Evolutionary conservation across 1,140 invertebrate species (phyloP), one percentile per base, ranked within the genome.

Genomic region (Piezodorus guildinii): DNA sequence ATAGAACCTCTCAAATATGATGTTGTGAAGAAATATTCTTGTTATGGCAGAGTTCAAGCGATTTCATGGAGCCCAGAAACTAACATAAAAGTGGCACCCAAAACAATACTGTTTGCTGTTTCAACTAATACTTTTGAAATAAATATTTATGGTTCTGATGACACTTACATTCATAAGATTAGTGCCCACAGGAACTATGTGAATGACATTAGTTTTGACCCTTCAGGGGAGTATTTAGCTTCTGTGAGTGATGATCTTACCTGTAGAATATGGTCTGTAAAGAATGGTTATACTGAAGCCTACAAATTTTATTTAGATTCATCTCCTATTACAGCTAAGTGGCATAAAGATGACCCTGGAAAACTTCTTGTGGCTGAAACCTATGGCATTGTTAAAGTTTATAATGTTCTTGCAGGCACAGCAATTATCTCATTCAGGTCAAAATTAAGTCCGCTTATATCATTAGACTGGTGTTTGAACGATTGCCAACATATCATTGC

Each of bases 331-430:
- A 77, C 78, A n/a, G 81, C 85, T 0, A 80, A 80, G 67, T 86
- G 83, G 79, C 86, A 89, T 72, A 74, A 73, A 39, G 82, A 85
- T 62, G 86, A 89, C 71, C 77, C 78, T n/a, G 79, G 79, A 25
- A 89, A 89, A 74, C 75, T 90, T 17, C 72, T 90, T 49, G 84
- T 90, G 9, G 87, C 83, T 21, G 85, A 89, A 71, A 88, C 87
- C 69, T 81, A 81, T 69, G 86, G 87, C 52, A 71, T 84, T 0
- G 82, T 90, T 63, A 80, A 82, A 58, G 79, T 90, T 72, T 88
- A 87, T 68, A 88, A 87, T 73, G 77, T 86, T 14, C 76, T 78
- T 68, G 81, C 78, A 63, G 81, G 85, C 66, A 81, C 83, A 68
- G 82, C 85, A 14, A 81, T 89, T 51, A 77, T 88, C 71, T 88